phyloP scores from a whole-genome alignment of 2,888 invertebrate genomes.

The Zaprionus bogoriensis region DNA sequence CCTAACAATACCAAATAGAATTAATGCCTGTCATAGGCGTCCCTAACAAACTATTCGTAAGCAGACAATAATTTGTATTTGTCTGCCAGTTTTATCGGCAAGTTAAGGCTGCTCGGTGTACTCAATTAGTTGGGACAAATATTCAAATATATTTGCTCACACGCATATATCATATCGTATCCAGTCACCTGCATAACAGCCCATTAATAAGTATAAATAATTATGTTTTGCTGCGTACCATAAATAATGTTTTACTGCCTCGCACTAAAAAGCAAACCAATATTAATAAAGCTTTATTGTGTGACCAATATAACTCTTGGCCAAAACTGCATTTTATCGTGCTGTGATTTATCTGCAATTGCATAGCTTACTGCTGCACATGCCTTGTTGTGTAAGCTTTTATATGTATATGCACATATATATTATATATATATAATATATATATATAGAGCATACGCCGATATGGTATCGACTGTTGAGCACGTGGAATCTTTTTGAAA shows the following conservation, averaged over 20 bases:
- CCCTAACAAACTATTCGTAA: too few relatives aligned
- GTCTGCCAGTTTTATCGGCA: background rate
- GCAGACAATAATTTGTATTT: background rate
- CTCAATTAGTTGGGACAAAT: background rate
- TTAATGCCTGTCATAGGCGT: too few relatives aligned
- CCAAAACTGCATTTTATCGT: conserved; percentile 44
- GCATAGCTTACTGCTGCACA: background rate
- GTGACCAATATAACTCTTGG: conserved; percentile 43
- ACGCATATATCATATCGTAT: background rate
- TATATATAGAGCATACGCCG: conserved; percentile 11
- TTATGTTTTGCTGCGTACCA: conserved; percentile 29
- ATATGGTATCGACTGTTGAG: conserved; percentile 47
- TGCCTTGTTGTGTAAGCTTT: background rate
- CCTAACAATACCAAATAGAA: too few relatives aligned
- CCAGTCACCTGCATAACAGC: conserved; percentile 33
- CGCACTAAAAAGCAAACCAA: conserved; percentile 37
- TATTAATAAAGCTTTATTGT: conserved; percentile 53
- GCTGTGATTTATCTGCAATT: conserved; percentile 16
- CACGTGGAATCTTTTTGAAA: conserved; percentile 58
- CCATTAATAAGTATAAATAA: conserved; percentile 38
- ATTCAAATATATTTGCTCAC: background rate
- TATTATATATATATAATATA: conserved; percentile 20
- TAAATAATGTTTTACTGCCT: conserved; percentile 50
- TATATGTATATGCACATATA: background rate
- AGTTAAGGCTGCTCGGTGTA: background rate